Conservation (phyloP, 2,888 invertebrate genomes). For the Agrochola macilenta region DNA sequence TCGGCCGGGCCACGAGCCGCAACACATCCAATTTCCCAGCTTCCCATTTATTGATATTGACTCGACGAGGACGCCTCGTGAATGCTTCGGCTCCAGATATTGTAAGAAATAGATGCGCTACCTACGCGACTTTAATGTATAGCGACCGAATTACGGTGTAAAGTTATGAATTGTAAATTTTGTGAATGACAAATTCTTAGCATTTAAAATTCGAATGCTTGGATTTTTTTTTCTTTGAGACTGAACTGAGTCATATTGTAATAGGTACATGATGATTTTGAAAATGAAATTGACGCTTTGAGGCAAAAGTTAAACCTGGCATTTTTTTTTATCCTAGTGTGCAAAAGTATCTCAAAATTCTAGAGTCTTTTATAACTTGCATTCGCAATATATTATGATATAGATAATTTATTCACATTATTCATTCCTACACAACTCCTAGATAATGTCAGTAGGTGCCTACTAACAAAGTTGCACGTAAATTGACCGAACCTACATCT, state of each 20-base stretch:
- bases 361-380: not conserved
- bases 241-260: not conserved
- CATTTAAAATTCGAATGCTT: conserved; percentile 18
- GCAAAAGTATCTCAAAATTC: not conserved
- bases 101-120: conserved; percentile 75
- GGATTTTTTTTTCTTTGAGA: not conserved
- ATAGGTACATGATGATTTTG: not conserved
- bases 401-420: conserved; percentile 16
- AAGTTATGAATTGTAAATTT: conserved; percentile 42
- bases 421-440: not conserved
- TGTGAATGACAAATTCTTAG: conserved; percentile 31
- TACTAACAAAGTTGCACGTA: conserved; percentile 44
- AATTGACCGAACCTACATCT: conserved; percentile 45
- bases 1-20: conserved; percentile 84
- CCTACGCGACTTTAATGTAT: conserved; percentile 28
- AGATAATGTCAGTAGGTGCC: conserved; percentile 8
- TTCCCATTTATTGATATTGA: conserved; percentile 91
- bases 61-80: conserved; percentile 87
- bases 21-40: conserved; percentile 90
- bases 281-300: not conserved
- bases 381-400: too few species aligned
- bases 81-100: conserved; percentile 75
- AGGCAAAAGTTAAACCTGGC: not conserved
- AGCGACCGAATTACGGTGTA: conserved; percentile 25
- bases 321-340: not conserved